Conservation (phyloP, 2,797 vertebrate genomes). For the Coccyzus lansbergi region DNA sequence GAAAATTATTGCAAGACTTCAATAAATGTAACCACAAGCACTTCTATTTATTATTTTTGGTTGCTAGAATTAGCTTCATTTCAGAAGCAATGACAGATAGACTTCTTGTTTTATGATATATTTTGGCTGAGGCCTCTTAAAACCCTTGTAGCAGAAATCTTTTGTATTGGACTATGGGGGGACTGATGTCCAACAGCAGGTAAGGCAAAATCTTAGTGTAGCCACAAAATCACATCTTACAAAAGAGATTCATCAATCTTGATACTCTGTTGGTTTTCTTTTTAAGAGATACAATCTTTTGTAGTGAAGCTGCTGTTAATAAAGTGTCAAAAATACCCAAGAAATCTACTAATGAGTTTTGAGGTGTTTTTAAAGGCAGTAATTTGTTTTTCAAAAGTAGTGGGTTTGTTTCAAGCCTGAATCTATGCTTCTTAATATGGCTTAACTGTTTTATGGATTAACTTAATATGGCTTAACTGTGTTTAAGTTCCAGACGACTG, state of each 20-base stretch:
- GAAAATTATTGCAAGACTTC: not conserved
- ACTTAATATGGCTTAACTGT: too few species aligned
- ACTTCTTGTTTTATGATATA: conserved; percentile 56
- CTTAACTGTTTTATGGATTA: too few species aligned
- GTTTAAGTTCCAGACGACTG: not conserved
- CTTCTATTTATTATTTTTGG: conserved; percentile 58
- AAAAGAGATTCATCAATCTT: not conserved
- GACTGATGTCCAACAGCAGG: conserved; percentile 16
- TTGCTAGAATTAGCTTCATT: conserved; percentile 55
- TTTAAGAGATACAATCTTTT: not conserved
- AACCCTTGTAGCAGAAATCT: conserved; percentile 34
- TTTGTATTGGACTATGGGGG: not conserved
- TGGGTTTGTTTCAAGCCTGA: not conserved
- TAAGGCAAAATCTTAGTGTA: not conserved
- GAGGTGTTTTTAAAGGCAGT: not conserved
- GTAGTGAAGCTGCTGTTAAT: not conserved
- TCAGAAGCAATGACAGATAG: conserved; percentile 33
- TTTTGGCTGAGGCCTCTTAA: conserved; percentile 28
- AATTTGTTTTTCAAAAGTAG: not conserved
- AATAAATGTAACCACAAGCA: conserved; percentile 52
- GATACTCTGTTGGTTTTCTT: not conserved
- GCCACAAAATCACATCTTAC: not conserved
- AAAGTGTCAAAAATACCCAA: not conserved
- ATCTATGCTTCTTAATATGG: not conserved
- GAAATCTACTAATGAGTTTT: not conserved